Conservation (phyloP, 2,888 invertebrate species). For the Holacanthella duospinosa region DNA sequence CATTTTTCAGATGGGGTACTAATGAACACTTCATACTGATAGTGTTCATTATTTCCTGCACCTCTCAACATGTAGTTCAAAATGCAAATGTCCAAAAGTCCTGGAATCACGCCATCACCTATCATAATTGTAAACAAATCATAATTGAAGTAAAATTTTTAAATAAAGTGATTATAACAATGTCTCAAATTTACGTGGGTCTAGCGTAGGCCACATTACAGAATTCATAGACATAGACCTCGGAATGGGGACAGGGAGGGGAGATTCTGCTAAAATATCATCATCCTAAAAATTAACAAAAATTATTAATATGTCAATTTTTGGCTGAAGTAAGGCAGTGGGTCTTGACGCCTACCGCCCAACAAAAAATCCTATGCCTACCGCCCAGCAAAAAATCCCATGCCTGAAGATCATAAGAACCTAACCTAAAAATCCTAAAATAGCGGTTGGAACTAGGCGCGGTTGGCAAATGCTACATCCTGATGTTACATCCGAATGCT, state of each 20-base stretch:
- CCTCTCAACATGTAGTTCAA: constrained; percentile 73
- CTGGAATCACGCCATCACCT: constrained; percentile 32
- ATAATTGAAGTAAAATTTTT: no score
- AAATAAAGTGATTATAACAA: not conserved
- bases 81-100: constrained; percentile 43
- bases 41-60: constrained; percentile 71
- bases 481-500: no score
- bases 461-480: no score
- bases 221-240: constrained; percentile 34
- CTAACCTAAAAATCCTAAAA: no score
- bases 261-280: constrained; percentile 24
- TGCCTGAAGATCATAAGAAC: no score
- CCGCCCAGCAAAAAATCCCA: no score
- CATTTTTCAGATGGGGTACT: constrained; percentile 60
- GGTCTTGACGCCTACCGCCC: no score
- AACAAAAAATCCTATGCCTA: no score
- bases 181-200: constrained; percentile 5
- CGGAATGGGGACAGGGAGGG: constrained; percentile 22
- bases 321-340: no score
- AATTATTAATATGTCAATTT: no score
- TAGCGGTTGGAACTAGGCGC: no score
- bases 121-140: no score
- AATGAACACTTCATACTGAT: constrained; percentile 80
- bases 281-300: constrained; percentile 28
- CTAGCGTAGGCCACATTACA: constrained; percentile 23